Conservation (phyloP, 2,888 invertebrate genomes). For the Drosophila atripex region DNA sequence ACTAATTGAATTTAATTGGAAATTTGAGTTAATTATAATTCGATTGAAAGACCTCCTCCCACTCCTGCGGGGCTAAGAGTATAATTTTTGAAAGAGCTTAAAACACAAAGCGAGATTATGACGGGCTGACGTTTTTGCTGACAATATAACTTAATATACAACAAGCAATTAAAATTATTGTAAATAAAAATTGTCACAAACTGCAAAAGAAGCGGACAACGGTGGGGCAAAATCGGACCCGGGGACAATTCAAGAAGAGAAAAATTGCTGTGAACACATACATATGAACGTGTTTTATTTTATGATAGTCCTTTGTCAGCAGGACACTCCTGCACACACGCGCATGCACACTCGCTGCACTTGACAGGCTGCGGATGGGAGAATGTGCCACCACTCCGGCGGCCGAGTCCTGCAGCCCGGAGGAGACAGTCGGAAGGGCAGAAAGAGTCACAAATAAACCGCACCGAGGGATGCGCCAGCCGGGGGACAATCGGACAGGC, state of each 20-base stretch:
- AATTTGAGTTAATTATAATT: constrained; percentile 5
- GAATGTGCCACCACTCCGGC: constrained; percentile 4
- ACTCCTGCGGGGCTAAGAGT: neutral
- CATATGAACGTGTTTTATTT: constrained; percentile 71
- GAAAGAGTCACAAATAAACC: constrained; percentile 67
- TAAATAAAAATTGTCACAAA: constrained; percentile 71
- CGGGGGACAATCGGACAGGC: constrained; percentile 41
- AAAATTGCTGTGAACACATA: constrained; percentile 56
- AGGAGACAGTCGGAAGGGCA: constrained; percentile 32
- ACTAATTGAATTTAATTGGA: constrained; percentile 8
- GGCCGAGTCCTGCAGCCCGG: constrained; percentile 16
- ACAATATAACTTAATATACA: constrained; percentile 72
- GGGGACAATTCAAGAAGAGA: constrained; percentile 26
- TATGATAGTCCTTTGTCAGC: constrained; percentile 76
- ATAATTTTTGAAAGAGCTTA: neutral
- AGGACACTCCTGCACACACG: constrained; percentile 39
- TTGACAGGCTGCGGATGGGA: constrained; percentile 61
- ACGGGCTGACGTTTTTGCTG: constrained; percentile 53
- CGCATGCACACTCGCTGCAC: constrained; percentile 49
- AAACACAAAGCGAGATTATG: constrained; percentile 12
- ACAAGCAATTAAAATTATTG: constrained; percentile 70
- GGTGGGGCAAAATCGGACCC: constrained; percentile 2
- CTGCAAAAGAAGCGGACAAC: constrained; percentile 41
- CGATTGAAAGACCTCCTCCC: neutral
- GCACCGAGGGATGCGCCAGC: constrained; percentile 59